phyloP scores from a whole-genome alignment of 2,797 vertebrate species.

The Epinephelus malabaricus region DNA sequence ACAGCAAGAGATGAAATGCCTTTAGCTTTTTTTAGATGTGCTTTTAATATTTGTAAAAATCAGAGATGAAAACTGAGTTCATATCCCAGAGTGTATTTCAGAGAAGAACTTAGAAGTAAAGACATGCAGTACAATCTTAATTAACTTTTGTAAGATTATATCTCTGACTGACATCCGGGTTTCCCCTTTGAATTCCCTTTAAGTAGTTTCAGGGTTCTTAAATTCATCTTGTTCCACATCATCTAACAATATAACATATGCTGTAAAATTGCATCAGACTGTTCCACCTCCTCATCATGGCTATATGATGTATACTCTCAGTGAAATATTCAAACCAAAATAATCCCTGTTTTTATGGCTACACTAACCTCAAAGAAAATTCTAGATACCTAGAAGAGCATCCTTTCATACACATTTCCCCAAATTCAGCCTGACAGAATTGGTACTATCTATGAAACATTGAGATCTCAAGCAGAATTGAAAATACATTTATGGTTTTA shows the following conservation, averaged over 20 bases:
- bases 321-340: neutral
- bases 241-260: neutral
- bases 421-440: neutral
- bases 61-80: neutral
- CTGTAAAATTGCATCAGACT: too few species aligned
- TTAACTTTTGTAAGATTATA: constrained; percentile 2
- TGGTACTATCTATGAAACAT: neutral
- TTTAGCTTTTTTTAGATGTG: constrained; percentile 5
- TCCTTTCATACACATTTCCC: too few species aligned
- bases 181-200: neutral
- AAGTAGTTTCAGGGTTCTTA: neutral
- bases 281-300: neutral
- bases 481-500: neutral
- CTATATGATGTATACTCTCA: neutral
- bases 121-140: constrained; percentile 1
- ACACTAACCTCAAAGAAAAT: neutral
- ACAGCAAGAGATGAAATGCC: constrained; percentile 1
- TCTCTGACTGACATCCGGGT: neutral
- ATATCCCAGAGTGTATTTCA: neutral
- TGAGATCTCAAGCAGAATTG: neutral
- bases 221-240: neutral
- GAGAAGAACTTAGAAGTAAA: neutral
- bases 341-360: neutral
- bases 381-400: too few species aligned
- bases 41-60: constrained; percentile 9